Conservation (phyloP, 2,888 invertebrate genomes). For the Synanthedon myopaeformis region DNA sequence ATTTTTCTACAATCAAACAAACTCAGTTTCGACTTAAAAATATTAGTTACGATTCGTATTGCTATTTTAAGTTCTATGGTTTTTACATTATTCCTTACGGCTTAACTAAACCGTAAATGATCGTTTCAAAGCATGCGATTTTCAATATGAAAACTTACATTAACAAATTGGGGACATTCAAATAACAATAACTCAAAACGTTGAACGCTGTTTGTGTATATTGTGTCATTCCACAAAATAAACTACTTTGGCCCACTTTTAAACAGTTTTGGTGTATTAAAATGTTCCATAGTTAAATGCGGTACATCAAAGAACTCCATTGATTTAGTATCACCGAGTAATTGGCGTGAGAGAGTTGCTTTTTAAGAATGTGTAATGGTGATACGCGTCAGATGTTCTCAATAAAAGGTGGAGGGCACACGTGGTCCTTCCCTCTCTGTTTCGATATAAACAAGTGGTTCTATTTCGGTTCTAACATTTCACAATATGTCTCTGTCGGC, state of each 20-base stretch:
- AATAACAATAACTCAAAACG: constrained; percentile 3
- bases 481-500: constrained; percentile 21
- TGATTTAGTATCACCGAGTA: not conserved
- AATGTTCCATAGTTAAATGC: not conserved
- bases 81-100: too few species aligned
- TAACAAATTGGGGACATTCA: constrained; percentile 1
- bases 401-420: constrained; percentile 31
- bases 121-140: not conserved
- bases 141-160: not conserved
- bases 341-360: not conserved
- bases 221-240: constrained; percentile 44
- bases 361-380: constrained; percentile 1
- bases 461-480: constrained; percentile 30
- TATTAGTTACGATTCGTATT: too few species aligned
- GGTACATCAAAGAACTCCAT: not conserved
- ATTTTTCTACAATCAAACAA: too few species aligned
- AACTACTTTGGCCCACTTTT: constrained; percentile 41
- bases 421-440: constrained; percentile 18
- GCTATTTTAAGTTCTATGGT: too few species aligned
- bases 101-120: too few species aligned
- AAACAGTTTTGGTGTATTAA: constrained; percentile 34
- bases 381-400: constrained; percentile 38
- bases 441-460: constrained; percentile 29
- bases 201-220: constrained; percentile 21
- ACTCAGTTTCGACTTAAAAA: too few species aligned